These are phyloP conservation scores for Lophotriccus pileatus DNA, from an alignment of 2,797 vertebrate genomes.

Conservation along the genomic window DNA sequence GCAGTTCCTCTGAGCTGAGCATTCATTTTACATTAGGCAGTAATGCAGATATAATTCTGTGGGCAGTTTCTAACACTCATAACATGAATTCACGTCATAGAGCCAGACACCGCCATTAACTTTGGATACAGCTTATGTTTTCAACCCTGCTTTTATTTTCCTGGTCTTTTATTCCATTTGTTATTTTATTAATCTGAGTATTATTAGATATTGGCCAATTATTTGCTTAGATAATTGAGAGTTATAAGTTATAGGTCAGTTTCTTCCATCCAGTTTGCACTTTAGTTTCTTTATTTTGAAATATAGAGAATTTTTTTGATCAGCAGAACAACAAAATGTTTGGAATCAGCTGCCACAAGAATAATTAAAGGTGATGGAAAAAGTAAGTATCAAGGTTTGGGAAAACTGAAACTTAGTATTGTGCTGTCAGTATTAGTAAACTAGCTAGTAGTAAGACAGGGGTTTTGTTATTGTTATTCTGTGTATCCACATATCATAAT, in stretches of 20 bases:
- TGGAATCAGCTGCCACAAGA: neutral
- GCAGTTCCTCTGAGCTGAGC: neutral
- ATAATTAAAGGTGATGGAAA: neutral
- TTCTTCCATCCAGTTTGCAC: neutral
- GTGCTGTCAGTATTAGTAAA: neutral
- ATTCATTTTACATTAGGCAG: neutral
- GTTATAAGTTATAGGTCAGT: neutral
- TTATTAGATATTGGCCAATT: neutral
- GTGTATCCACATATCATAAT: neutral
- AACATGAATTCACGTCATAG: neutral
- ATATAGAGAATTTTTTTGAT: neutral
- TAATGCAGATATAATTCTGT: neutral
- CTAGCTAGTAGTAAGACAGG: accelerated
- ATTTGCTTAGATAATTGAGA: neutral
- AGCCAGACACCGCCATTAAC: neutral
- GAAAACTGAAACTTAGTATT: neutral
- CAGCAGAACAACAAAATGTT: neutral
- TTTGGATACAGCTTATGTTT: neutral
- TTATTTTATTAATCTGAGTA: neutral
- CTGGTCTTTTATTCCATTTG: accelerated
- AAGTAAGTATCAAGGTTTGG: neutral
- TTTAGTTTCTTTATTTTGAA: neutral
- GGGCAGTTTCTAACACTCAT: neutral
- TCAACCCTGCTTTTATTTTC: neutral
- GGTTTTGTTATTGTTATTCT: neutral